Conservation (phyloP, 2,797 vertebrate genomes). For the Paedocypris micromegethes region DNA sequence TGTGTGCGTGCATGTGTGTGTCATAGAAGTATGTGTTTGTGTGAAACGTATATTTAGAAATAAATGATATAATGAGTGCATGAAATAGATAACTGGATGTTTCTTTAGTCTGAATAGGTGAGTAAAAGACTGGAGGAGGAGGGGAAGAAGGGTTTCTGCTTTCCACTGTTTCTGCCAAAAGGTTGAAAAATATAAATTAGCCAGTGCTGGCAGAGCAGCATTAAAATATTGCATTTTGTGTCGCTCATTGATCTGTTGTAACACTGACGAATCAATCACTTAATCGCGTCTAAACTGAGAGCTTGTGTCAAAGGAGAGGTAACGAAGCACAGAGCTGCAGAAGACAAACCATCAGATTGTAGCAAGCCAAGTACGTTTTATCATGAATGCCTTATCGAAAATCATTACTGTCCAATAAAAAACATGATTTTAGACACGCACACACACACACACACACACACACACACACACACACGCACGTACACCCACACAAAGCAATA, state of each 20-base stretch:
- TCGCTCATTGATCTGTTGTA: slow-evolving; percentile 17
- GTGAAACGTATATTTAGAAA: slow-evolving; percentile 6
- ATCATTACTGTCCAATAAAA: slow-evolving; percentile 8
- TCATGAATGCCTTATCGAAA: slow-evolving; percentile 12
- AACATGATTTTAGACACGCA: not conserved
- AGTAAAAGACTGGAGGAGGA: not conserved
- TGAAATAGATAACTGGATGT: slow-evolving; percentile 28
- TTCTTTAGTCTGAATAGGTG: slow-evolving; percentile 10
- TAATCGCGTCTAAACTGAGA: slow-evolving; percentile 24
- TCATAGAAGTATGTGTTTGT: not conserved
- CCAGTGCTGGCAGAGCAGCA: not conserved
- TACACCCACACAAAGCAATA: no score
- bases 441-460: slow-evolving; percentile 13
- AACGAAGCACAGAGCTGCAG: slow-evolving; percentile 31
- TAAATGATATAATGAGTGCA: slow-evolving; percentile 17
- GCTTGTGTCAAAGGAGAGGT: slow-evolving; percentile 17
- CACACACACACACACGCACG: slow-evolving; percentile 3
- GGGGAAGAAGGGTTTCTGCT: not conserved
- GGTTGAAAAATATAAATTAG: slow-evolving; percentile 7
- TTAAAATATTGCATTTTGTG: slow-evolving; percentile 16
- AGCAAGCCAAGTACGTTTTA: slow-evolving; percentile 7
- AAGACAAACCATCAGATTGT: slow-evolving; percentile 21
- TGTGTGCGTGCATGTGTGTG: not conserved
- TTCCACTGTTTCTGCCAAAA: slow-evolving; percentile 1
- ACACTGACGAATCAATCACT: slow-evolving; percentile 9